Evolutionary conservation across 2,113 vertebrate species (phyloP), one percentile per base, ranked within the genome.

Genomic region (Hydrolagus affinis): DNA sequence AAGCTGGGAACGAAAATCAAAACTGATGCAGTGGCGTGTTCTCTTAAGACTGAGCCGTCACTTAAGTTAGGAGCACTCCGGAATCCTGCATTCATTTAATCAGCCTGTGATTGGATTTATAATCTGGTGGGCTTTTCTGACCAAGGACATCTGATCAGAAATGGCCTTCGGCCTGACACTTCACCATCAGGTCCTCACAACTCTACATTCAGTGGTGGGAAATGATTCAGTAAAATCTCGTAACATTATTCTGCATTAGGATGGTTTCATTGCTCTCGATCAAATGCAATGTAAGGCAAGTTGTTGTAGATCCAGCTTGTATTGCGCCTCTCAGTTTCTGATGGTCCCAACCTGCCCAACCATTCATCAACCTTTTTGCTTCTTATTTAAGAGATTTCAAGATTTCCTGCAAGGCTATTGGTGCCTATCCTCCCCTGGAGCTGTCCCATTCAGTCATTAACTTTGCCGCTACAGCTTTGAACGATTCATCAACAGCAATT

Each of bases 401-500:
- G 87, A 86, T 99, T 87, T 90, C 90, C 1, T 98, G 97, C 90
- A 93, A 88, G 87, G 97, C 92, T 0, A 87, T 94, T 86, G 96
- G 94, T 0, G 91, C 97, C 85, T 92, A 91, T 85, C 96, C 96
- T 4, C 94, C 95, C 4, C 88, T 99, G 89, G 91, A 95, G 89
- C 94, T 98, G 85, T 98, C 97, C 85, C 93, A 95, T 90, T 93
- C 91, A 87, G 91, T 95, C 87, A 91, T 98, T 87, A 92, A 90
- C 89, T 99, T 99, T 86, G 88, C 93, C 0, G 93, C 94, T 86
- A 99, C 97, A 0, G 92, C 95, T 11, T 62, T 97, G 25, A 93
- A 93, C 0, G 91, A 91, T 60, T 87, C 86, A 4, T 94, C 95
- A 4, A 91, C 91, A 1, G 94, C 94, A 59, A 80, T 90, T 0